Conservation (phyloP, 2,797 vertebrate genomes). For the Glyptemys insculpta region DNA sequence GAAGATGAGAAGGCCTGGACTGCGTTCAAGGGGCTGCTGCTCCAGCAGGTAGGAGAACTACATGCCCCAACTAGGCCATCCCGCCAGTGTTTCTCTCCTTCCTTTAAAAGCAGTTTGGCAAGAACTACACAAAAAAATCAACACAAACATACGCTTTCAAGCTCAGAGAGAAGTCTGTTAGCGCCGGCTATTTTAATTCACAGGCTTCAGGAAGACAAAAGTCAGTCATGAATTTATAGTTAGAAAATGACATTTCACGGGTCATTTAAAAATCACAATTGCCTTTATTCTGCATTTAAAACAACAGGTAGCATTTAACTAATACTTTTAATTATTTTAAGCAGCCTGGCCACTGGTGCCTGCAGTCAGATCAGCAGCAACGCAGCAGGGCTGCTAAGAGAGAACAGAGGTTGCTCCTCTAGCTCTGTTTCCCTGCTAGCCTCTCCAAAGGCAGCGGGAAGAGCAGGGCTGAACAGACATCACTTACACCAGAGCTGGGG, state of each 20-base stretch:
- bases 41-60: background rate
- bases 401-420: background rate
- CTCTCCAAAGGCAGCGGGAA: background rate
- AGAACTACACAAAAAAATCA: fast-evolving
- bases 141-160: background rate
- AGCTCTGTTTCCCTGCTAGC: background rate
- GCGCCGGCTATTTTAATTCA: background rate
- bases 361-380: background rate
- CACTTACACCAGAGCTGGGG: background rate
- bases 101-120: constrained; percentile 30
- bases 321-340: background rate
- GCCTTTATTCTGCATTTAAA: constrained; percentile 25
- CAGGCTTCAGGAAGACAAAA: background rate
- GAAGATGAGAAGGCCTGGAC: background rate
- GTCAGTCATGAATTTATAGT: background rate
- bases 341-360: background rate
- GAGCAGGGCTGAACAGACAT: fast-evolving
- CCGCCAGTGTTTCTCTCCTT: background rate
- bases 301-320: constrained; percentile 31
- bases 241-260: background rate
- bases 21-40: background rate
- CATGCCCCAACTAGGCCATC: background rate
- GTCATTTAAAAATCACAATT: background rate
- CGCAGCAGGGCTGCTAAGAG: background rate
- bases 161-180: background rate